Base-by-base conservation (phyloP, 1,140 invertebrate species). In the Drosophila novamexicana region DNA sequence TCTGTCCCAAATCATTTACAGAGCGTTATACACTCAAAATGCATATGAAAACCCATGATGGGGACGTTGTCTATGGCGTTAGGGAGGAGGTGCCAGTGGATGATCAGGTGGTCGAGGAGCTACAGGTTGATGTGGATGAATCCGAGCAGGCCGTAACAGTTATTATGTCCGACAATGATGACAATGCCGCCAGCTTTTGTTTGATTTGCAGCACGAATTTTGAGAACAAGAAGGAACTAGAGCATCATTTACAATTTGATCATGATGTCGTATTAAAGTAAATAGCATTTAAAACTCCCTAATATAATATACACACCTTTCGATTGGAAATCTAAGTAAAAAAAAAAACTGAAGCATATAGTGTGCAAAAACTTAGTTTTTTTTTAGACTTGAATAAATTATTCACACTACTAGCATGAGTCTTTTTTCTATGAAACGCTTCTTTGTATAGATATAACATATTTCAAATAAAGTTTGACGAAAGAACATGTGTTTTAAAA, bases 11-110 rank as follows among this genome's bases (percentile, higher is more conserved):
- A 44, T 91, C 91, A 0, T 92, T 92, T 6, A 91, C 91, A 0
- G 90, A 92, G 54, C 81, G 88, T 22, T 92, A 92, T 45, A 91
- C 91, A n/a, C 77, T 92, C 1, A 92, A 92, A 58, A 90, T 91
- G 88, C 91, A 92, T 56, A 83, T 92, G 79, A 92, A 86, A 49
- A 91, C 90, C 0, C 91, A 92, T 29, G 84, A 90, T 6, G 84
- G 70, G 0, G 84, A 88, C 22, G 77, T 89, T 1, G 80, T 89
- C 0, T 88, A 89, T 16, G 84, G 84, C 0, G 84, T 89, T 0
- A 42, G 77, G 2, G 85, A 89, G 34, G 84, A 89, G 7, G 67
- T 73, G 0, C 81, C 84, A 0, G 47, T 67, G 3, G 84, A 89
- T 34, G 84, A 90, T 39, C 84, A 89, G 61, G 84, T 89, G 3